Evolutionary conservation across 2,888 invertebrate genomes (phyloP), one percentile per base, ranked within the genome.

Genomic region (Timandra comae): DNA sequence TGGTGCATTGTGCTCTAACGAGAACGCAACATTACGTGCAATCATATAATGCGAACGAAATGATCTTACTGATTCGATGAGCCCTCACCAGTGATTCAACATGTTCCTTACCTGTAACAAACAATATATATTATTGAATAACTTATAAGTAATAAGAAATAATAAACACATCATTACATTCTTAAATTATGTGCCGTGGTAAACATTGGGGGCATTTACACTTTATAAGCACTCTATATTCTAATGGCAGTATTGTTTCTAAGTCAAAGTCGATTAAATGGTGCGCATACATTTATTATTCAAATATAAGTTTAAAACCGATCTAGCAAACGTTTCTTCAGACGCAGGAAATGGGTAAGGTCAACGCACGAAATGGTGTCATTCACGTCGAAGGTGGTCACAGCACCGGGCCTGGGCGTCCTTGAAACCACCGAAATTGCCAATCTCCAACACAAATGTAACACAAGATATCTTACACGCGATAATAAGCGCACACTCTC

Each of bases 1-100:
- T 81, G 84, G 84, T 81, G 84, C 84, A 85, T 82, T 82, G 84
- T 81, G 84, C 82, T 80, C 77, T 79, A 84, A 82, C 76, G 78
- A 80, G 84, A 79, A 79, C 84, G 72, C 63, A 65, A 66, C 73
- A 75, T 70, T 78, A 73, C 72, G 72, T 73, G 69, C 74, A 70
- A 73, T 73, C 73, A 73, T 73, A 76, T 71, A 64, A 67, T 63
- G 56, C 57, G 55, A 64, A 60, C 64, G 57, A 63, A 59, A 67
- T 50, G 62, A 63, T 58, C 66, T 75, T 67, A 77, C 80, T 74
- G 50, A 60, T 56, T 47, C 24, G 9, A 9, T 24, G 9, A 7
- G 24, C 11, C 32, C 30, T 16, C 21, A 29, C 19, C 20, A 27
- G 38, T 38, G 36, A 28, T 27, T 37, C 27, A 27, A 30, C 32